Evolutionary conservation across 2,113 vertebrate genomes (phyloP), one percentile per base, ranked within the genome.

Genomic region (Etheostoma cragini): DNA sequence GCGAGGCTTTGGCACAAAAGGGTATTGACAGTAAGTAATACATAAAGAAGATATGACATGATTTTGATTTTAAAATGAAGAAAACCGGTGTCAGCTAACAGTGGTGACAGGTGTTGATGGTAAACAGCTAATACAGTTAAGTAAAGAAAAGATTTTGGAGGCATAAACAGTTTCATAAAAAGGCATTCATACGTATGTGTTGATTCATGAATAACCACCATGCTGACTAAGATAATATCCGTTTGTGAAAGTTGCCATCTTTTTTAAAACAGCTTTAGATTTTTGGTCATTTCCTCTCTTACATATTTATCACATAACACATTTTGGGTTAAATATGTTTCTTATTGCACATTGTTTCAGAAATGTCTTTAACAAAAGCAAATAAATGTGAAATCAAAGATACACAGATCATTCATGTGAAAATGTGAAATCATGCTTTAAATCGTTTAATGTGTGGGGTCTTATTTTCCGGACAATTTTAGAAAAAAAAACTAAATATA

Each of bases 1-100:
- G 47, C 35, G 22, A 26, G 62, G 58, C 69, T 63, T 73, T 87
- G 72, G 72, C 75, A 76, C 85, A 76, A 75, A 53, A 54, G 22
- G 19, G 42, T 47, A 84, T 47, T 45, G 47, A 72, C 24, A 21
- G 65, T 42, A 14, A 72, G 69, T 65, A 52, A 74, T 24, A 54
- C n/a, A 21, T 13, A 17, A 50, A 12, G 19, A 68, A 38, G 56
- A 80, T 38, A 50, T 22, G 14, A 26, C 35, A 56, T 52, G 3
- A 56, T 22, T 68, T 64, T 56, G 24, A 61, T 72, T 58, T 83
- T 6, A 53, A 74, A 64, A 7, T 13, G 10, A 21, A 38, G 14
- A 45, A 69, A 76, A 60, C 1, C 15, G 4, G 30, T 8, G 17
- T 38, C 4, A 58, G 49, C 24, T 42, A 49, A 14, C n/a, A 49